phyloP scores from a whole-genome alignment of 2,113 vertebrate species.

The Indicator indicator region DNA sequence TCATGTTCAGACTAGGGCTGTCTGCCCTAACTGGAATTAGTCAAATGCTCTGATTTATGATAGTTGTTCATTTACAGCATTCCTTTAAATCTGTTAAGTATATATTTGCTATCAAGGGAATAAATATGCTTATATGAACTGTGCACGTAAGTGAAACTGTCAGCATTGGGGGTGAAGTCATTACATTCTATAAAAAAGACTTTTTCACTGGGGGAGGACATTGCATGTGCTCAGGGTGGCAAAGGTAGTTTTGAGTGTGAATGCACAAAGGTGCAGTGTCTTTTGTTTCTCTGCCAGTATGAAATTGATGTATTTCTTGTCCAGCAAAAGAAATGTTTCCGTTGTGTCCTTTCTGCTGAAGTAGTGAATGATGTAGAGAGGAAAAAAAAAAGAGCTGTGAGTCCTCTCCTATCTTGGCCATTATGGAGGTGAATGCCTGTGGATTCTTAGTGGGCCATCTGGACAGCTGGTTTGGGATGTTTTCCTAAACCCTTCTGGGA shows the following conservation, averaged over 20 bases:
- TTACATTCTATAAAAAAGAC: background rate
- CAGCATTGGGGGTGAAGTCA: background rate
- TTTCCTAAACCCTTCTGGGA: background rate
- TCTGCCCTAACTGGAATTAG: background rate
- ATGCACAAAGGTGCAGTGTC: background rate
- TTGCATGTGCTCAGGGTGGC: background rate
- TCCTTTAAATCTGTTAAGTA: background rate
- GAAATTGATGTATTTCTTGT: background rate
- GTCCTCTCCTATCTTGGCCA: background rate
- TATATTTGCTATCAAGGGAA: background rate
- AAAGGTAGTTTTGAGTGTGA: background rate
- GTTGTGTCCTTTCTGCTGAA: background rate
- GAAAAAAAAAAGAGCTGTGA: background rate
- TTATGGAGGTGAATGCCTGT: background rate
- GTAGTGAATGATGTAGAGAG: background rate
- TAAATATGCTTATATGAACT: background rate
- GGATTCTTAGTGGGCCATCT: background rate
- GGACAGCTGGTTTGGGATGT: background rate
- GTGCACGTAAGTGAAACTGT: background rate
- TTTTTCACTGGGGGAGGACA: background rate
- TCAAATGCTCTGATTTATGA: background rate
- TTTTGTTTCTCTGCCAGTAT: background rate
- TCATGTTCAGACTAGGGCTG: background rate
- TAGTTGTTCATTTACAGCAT: background rate
- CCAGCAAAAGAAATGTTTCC: background rate